Base-by-base conservation (phyloP, 2,888 invertebrate genomes). In the Melinaea menophilus region DNA sequence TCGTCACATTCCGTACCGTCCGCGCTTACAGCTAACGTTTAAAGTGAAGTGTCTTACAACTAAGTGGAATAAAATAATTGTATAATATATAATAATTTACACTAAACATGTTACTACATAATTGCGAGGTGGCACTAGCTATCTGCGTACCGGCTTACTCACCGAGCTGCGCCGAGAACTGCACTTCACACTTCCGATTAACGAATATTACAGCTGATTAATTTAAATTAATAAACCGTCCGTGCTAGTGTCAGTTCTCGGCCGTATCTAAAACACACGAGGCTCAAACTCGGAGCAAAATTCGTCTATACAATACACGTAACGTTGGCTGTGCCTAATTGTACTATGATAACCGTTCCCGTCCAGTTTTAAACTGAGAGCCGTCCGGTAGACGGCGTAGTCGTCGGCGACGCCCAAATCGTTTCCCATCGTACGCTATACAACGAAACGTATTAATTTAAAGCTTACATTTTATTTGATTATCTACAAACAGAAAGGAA, bases 41-140 rank as follows among this genome's bases (percentile, higher is more conserved):
- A 78, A 82, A 85, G 79, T 82, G 82, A 84, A 86, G 79, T 80
- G 77, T 80, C 84, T 86, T 88, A 88, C 62, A 69, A 62, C 85
- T 88, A 87, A 74, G 77, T 88, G 89, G 89, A 89, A 89, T 89
- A 85, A 85, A 81, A 65, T 71, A 68, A 65, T 64, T 61, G 72
- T 73, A 75, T 74, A 78, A 62, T 55, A 72, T 71, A 74, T 74
- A 72, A 74, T 72, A 75, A 74, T 75, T 73, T 77, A 76, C 75
- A 71, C 71, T 79, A 83, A 84, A 75, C 73, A 80, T 80, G 81
- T 80, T 83, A 82, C 79, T 83, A 84, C 72, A 77, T 77, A 79
- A 81, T 79, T 88, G 88, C 88, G 88, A 88, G 88, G 88, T 88
- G 84, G 83, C 79, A 77, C 83, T 81, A 81, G 78, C 80, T 81